phyloP scores from a whole-genome alignment of 2,113 vertebrate genomes.

The Thamnaconus septentrionalis region DNA sequence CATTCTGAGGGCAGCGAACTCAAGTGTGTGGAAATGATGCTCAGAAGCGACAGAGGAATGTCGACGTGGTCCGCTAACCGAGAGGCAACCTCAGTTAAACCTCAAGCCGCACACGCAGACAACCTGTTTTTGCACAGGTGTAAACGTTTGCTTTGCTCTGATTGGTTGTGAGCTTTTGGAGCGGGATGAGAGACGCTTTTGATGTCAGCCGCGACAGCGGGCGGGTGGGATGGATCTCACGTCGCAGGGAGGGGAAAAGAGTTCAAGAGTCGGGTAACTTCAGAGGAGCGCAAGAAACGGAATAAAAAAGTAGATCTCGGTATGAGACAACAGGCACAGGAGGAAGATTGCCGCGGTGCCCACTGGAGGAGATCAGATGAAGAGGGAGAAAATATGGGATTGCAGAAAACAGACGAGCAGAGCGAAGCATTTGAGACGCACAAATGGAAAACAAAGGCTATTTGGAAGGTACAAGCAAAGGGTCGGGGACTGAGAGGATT shows the following conservation, averaged over 20 bases:
- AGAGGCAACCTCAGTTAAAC: too few species aligned
- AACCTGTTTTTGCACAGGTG: too few species aligned
- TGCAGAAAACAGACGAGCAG: not conserved
- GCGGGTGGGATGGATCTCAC: too few species aligned
- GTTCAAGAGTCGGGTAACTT: constrained; percentile 9
- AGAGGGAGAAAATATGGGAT: constrained; percentile 23
- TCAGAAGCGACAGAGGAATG: too few species aligned
- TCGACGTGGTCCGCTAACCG: too few species aligned
- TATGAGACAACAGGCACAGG: constrained; percentile 6
- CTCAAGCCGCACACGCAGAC: too few species aligned
- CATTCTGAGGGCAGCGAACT: too few species aligned
- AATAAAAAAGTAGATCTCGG: constrained; percentile 20
- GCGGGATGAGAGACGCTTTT: too few species aligned
- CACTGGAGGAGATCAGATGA: not conserved
- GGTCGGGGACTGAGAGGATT: constrained; percentile 2
- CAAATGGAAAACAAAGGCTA: constrained; percentile 21
- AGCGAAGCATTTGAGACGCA: constrained; percentile 13
- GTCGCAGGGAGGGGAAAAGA: not conserved
- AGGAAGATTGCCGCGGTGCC: constrained; percentile 11
- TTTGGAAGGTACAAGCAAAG: constrained; percentile 30
- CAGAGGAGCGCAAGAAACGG: constrained; percentile 1
- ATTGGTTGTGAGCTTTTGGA: too few species aligned
- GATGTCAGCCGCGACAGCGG: too few species aligned
- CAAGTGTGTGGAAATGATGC: too few species aligned
- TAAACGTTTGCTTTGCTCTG: too few species aligned